These are phyloP conservation scores for Aphelocoma coerulescens DNA, from an alignment of 2,113 vertebrate genomes.

Conservation along the genomic window DNA sequence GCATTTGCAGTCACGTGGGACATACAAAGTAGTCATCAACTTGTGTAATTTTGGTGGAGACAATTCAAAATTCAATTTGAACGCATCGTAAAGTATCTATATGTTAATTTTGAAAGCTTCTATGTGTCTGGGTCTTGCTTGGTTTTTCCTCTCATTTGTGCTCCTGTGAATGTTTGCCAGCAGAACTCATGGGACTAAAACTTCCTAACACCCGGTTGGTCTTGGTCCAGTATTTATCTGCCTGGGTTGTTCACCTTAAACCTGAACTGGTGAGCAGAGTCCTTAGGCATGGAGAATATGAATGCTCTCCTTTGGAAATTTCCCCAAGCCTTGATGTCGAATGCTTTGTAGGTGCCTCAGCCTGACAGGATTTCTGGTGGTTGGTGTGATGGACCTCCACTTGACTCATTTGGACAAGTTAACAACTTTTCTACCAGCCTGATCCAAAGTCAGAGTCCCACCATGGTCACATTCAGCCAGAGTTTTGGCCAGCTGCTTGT, in stretches of 20 bases:
- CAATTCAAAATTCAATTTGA: background rate
- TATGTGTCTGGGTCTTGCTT: background rate
- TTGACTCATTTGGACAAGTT: background rate
- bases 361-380: background rate
- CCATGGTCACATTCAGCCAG: background rate
- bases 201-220: background rate
- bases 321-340: accelerated
- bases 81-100: background rate
- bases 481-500: background rate
- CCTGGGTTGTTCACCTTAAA: background rate
- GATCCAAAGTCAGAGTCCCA: background rate
- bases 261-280: background rate
- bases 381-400: background rate
- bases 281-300: background rate
- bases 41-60: background rate
- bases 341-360: background rate
- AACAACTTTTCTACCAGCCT: background rate
- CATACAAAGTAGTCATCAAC: background rate
- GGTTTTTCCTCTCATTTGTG: background rate
- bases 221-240: background rate
- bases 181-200: background rate
- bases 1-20: background rate
- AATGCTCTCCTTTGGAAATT: background rate
- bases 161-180: background rate
- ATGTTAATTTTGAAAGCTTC: background rate